Evolutionary conservation across 2,888 invertebrate genomes (phyloP).

Genomic region (Parochlus steinenii): DNA sequence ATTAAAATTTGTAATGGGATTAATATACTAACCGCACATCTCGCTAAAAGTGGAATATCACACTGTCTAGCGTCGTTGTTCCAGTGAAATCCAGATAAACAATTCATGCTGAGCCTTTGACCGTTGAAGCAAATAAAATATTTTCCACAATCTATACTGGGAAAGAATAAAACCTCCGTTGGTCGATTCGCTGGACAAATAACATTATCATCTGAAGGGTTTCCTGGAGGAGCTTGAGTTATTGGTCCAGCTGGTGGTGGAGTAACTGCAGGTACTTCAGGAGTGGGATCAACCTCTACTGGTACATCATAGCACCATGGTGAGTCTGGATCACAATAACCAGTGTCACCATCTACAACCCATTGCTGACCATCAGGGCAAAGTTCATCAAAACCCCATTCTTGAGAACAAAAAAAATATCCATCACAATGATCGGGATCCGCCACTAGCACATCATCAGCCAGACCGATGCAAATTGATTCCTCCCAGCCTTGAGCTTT

Average conservation of each 20-base stretch:
- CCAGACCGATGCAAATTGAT: too few relatives aligned
- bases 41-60: constrained; percentile 9
- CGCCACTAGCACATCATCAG: too few relatives aligned
- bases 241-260: neutral
- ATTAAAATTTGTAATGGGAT: too few relatives aligned
- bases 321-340: too few relatives aligned
- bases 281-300: too few relatives aligned
- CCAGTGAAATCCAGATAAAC: constrained; percentile 8
- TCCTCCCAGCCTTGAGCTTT: too few relatives aligned
- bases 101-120: constrained; percentile 1
- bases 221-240: neutral
- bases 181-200: constrained; percentile 8
- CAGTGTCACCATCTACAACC: too few relatives aligned
- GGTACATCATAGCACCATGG: too few relatives aligned
- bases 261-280: neutral
- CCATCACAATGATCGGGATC: too few relatives aligned
- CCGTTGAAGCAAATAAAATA: constrained; percentile 9
- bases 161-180: constrained; percentile 7
- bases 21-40: constrained; percentile 6
- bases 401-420: too few relatives aligned
- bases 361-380: too few relatives aligned
- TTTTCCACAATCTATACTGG: constrained; percentile 7
- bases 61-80: constrained; percentile 4
- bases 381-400: too few relatives aligned
- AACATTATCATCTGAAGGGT: neutral